Percentiles rank a stretch among this genome's conserved stretches.
phyloP scores from a whole-genome alignment of 2,113 vertebrate species.

The Neotoma lepida region DNA sequence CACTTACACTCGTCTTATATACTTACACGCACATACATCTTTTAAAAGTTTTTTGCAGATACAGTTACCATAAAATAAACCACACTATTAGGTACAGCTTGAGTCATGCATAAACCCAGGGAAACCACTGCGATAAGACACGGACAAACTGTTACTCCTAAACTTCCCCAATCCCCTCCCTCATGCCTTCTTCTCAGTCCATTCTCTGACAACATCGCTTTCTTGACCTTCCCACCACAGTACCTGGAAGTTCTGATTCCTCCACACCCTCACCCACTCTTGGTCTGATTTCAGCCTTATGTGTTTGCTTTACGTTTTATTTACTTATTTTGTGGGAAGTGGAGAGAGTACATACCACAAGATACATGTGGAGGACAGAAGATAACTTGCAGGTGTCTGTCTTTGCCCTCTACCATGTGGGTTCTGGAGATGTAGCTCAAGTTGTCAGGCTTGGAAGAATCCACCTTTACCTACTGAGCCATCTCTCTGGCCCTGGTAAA shows the following conservation, averaged over 20 bases:
- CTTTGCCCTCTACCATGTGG: not conserved
- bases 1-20: fast-evolving
- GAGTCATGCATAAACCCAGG: not conserved
- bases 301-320: too few species aligned
- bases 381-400: not conserved
- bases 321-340: not conserved
- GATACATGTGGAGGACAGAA: not conserved
- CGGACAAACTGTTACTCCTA: not conserved
- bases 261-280: not conserved
- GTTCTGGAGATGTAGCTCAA: not conserved
- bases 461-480: not conserved
- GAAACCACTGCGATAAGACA: not conserved
- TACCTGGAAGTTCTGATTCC: not conserved
- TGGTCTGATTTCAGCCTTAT: too few species aligned
- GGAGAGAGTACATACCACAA: too few species aligned
- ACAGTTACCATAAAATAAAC: not conserved
- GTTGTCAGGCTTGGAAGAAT: not conserved
- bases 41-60: not conserved
- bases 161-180: not conserved
- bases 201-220: not conserved
- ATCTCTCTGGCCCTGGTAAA: not conserved
- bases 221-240: not conserved
- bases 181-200: too few species aligned
- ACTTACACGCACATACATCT: fast-evolving
- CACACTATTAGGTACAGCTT: not conserved